Evolutionary conservation across 2,113 vertebrate genomes (phyloP), one percentile per base, ranked within the genome.

Genomic region (Passer montanus): DNA sequence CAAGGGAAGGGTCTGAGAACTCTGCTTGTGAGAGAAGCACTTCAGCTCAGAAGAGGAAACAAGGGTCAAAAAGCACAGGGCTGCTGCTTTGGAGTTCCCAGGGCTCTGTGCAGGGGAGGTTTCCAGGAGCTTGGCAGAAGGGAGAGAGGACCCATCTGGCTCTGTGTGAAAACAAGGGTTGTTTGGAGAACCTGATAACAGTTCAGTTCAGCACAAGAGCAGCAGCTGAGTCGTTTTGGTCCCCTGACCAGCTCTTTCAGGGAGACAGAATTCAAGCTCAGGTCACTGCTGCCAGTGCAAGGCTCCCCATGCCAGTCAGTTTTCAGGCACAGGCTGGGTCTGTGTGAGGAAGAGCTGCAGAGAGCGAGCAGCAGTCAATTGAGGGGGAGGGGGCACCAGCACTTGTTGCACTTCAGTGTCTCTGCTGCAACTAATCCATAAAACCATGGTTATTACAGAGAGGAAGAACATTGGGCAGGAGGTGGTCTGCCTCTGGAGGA

Each of bases 401-500:
- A 2, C 24, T 20, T 1, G 0, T 10, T 24, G 53, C 18, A 10
- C n/a, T 3, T 15, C 0, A 0, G 4, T 20, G 22, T 47, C 62
- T 68, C 47, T 4, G 0, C 26, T n/a, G 5, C 2, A 24, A 28
- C 47, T 44, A 23, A 60, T 7, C 37, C 49, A 26, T 37, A 14
- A 50, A 39, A 12, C 8, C 6, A 8, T 1, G 2, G 43, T 2
- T 67, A 7, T 11, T 27, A 24, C 37, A 84, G 77, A 58, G 43
- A 37, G 43, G 35, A 55, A 50, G 64, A 15, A 30, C 28, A 5
- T 2, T 33, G 47, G 10, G 43, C 15, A 70, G 89, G 52, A 88
- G 46, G 39, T 13, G 50, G 47, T 55, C 44, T 37, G 35, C 8
- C 35, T 37, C 35, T 5, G 21, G 43, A 80, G 85, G 79, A 53